phyloP scores from a whole-genome alignment of 2,113 vertebrate genomes.

The Synodontis membranacea region DNA sequence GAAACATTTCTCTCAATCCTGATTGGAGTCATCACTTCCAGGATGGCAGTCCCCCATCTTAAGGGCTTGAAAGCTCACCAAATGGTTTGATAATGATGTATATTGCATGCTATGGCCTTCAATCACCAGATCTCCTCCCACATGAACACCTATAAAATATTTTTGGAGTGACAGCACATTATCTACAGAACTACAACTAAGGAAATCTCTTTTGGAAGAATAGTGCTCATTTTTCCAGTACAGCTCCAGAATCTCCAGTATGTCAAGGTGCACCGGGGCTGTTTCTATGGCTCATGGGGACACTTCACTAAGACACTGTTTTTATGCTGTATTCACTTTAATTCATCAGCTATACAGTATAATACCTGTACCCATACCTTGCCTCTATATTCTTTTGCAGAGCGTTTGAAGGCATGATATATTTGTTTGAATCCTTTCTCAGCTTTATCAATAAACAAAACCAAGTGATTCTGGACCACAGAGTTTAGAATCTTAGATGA shows the following conservation, averaged over 20 bases:
- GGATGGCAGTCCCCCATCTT: not conserved
- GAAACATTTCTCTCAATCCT: no score
- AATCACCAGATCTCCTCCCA: not conserved
- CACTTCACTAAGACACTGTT: not conserved
- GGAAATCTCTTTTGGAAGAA: not conserved
- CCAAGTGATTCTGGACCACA: conserved; percentile 80
- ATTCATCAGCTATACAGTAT: not conserved
- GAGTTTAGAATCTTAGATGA: conserved; percentile 81
- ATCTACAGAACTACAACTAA: not conserved
- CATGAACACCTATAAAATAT: not conserved
- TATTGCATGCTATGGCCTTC: not conserved
- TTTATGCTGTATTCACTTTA: not conserved
- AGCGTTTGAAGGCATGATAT: conserved; percentile 70
- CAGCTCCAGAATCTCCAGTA: not conserved
- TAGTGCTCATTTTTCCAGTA: not conserved
- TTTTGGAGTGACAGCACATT: not conserved
- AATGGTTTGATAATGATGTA: not conserved
- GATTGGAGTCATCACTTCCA: not conserved
- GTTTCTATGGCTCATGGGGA: not conserved
- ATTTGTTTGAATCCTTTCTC: conserved; percentile 66
- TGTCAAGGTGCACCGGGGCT: not conserved
- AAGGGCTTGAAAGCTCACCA: not conserved
- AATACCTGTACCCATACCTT: conserved; percentile 70
- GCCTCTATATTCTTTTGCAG: conserved; percentile 77
- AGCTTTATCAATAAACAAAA: conserved; percentile 83